These are phyloP conservation scores for Octomys mimax DNA, from an alignment of 2,797 vertebrate genomes.

Conservation along the genomic window DNA sequence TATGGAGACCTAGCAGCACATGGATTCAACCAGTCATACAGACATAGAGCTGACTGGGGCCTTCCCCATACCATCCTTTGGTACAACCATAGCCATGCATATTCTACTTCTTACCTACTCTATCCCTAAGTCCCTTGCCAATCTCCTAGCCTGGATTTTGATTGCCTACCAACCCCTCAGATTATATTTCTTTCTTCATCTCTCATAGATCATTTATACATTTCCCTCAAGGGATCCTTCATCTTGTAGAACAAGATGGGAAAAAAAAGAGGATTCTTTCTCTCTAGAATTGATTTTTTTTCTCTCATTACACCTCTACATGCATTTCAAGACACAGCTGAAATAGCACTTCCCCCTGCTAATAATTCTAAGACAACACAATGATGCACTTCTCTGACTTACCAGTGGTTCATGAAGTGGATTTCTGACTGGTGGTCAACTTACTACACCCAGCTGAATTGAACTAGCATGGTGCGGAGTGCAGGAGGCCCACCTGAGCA, in stretches of 20 bases:
- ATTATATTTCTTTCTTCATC: slow-evolving; percentile 52
- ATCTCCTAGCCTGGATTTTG: background rate
- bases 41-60: background rate
- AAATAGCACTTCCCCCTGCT: background rate
- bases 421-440: too few species aligned
- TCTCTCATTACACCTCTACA: background rate
- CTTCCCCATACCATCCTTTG: background rate
- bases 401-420: background rate
- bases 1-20: background rate
- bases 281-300: background rate
- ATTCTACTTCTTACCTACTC: background rate
- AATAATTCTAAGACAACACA: background rate
- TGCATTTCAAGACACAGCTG: background rate
- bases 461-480: too few species aligned
- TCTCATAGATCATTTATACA: slow-evolving; percentile 38
- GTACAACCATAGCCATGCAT: background rate
- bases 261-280: background rate
- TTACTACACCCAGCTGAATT: too few species aligned
- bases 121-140: background rate
- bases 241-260: background rate
- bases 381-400: background rate
- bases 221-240: background rate
- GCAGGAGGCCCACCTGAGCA: too few species aligned
- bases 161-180: background rate
- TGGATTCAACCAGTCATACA: background rate